Percentiles rank a stretch among this genome's conserved stretches.
Conservation (phyloP, 2,797 vertebrate genomes). For the Hydrocynus forskahlii region DNA sequence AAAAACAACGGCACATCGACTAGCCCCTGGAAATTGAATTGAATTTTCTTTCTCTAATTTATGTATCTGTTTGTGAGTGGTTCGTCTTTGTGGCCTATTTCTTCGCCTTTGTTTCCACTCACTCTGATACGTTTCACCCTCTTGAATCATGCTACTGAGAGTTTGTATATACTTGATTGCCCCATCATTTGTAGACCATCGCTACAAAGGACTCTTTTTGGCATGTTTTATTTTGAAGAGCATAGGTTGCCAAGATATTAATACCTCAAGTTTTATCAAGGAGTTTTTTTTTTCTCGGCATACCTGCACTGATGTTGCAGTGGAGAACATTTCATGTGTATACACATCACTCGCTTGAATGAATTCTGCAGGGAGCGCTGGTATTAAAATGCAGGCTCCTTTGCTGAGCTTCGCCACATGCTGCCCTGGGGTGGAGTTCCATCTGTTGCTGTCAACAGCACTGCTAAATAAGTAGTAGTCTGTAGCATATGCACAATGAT, state of each 20-base stretch:
- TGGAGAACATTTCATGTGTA: constrained; percentile 30
- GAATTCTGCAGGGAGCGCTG: constrained; percentile 44
- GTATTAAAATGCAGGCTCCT: constrained; percentile 57
- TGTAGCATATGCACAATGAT: neutral
- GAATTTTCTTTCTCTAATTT: constrained; percentile 58
- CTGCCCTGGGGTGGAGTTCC: constrained; percentile 57
- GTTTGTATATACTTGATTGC: neutral
- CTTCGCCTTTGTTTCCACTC: constrained; percentile 36
- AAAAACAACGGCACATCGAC: constrained; percentile 39
- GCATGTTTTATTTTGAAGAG: neutral
- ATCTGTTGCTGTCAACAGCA: constrained; percentile 62
- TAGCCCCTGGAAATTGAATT: constrained; percentile 62
- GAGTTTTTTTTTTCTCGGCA: neutral
- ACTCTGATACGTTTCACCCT: constrained; percentile 7
- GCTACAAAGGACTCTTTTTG: neutral
- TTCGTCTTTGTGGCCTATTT: constrained; percentile 53
- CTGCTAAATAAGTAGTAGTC: constrained; percentile 51
- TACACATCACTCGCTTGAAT: constrained; percentile 30
- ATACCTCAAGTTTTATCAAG: neutral
- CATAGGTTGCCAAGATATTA: neutral
- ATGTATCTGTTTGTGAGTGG: constrained; percentile 56
- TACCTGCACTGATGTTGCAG: neutral
- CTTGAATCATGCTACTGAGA: constrained; percentile 25
- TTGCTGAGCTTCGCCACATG: constrained; percentile 51
- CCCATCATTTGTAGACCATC: neutral